These are phyloP conservation scores for Leptinotarsa tumamoca DNA, from an alignment of 2,888 invertebrate species.

Conservation along the genomic window DNA sequence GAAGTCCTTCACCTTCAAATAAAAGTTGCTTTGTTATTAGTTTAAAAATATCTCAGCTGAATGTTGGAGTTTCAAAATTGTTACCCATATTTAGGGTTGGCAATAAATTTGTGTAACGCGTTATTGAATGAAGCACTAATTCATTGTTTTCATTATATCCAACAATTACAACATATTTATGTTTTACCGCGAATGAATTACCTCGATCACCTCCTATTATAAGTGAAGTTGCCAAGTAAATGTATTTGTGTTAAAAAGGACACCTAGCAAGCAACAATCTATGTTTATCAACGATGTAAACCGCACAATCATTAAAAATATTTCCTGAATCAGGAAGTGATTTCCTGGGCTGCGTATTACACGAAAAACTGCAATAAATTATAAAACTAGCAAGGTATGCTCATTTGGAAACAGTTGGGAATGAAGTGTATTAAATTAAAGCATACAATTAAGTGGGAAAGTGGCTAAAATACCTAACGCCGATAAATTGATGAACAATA, in stretches of 20 bases:
- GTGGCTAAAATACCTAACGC: background rate
- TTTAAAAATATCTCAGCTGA: no score
- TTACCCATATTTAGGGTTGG: no score
- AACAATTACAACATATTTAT: no score
- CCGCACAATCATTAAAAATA: background rate
- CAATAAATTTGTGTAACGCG: no score
- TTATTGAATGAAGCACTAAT: no score
- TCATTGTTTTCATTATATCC: no score
- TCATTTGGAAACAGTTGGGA: background rate
- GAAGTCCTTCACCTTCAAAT: no score
- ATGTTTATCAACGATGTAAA: background rate
- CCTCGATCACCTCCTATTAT: background rate
- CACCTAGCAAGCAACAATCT: constrained; percentile 20
- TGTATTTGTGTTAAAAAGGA: background rate
- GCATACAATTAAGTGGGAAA: background rate
- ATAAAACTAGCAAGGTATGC: background rate
- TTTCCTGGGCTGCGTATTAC: background rate
- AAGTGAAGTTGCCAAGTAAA: background rate
- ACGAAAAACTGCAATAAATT: background rate
- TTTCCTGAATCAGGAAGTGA: background rate
- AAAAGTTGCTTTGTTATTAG: no score
- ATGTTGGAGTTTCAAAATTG: no score
- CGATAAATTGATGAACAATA: background rate
- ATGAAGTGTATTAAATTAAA: background rate
- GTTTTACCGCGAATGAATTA: no score